Evolutionary conservation across 2,797 vertebrate species (phyloP).

Genomic region (Prunella strophiata): DNA sequence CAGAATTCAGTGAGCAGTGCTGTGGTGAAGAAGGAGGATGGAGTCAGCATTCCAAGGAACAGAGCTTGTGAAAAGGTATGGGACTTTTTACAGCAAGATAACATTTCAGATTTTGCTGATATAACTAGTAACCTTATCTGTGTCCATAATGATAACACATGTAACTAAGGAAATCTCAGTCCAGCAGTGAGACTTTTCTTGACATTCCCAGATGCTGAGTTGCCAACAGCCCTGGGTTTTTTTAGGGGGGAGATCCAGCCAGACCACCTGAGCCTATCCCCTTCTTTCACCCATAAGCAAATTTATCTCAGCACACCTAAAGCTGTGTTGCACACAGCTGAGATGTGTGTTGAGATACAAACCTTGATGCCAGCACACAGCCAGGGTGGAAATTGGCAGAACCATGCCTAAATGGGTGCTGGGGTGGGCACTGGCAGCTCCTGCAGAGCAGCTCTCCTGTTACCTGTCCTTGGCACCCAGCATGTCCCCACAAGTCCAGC

Average conservation of each 20-base stretch:
- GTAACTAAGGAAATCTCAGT: background rate
- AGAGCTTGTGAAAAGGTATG: no score
- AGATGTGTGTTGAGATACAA: background rate
- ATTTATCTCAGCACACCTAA: background rate
- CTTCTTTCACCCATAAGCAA: background rate
- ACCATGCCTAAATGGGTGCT: background rate
- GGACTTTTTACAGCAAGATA: no score
- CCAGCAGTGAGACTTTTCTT: background rate
- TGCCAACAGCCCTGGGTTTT: background rate
- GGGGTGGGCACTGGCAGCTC: background rate
- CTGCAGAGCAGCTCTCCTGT: background rate
- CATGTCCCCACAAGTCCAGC: background rate
- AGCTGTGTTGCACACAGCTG: background rate
- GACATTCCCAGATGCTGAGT: background rate
- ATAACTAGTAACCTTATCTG: no score
- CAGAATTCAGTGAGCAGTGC: no score
- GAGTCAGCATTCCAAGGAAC: no score
- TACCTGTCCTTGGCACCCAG: background rate
- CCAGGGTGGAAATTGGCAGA: background rate
- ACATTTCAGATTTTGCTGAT: no score
- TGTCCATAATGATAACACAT: no score
- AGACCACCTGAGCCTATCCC: background rate
- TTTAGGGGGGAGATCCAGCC: background rate
- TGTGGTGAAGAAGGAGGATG: no score
- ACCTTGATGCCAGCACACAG: background rate